These are phyloP conservation scores for Aporrectodea caliginosa DNA, from an alignment of 1,140 invertebrate genomes.

Conservation along the genomic window DNA sequence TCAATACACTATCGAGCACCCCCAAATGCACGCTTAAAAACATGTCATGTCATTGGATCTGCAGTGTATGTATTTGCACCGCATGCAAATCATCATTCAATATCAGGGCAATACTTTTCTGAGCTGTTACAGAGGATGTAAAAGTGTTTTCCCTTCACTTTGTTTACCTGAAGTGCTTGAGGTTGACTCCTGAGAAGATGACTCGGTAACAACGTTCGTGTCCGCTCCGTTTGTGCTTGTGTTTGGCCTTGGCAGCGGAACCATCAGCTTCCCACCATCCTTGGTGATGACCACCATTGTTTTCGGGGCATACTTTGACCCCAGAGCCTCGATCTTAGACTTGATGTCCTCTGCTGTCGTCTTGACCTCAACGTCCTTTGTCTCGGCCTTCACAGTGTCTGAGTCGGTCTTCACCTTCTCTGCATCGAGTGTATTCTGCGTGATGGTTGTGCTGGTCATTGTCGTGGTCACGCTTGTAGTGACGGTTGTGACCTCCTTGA, in stretches of 20 bases:
- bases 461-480: background rate
- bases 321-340: background rate
- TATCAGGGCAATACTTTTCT: too few relatives aligned
- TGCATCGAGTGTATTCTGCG: too few relatives aligned
- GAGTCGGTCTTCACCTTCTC: too few relatives aligned
- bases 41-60: too few relatives aligned
- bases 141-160: too few relatives aligned
- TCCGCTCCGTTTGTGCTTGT: background rate
- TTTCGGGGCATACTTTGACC: background rate
- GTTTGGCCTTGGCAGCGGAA: background rate
- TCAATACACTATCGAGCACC: too few relatives aligned
- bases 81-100: too few relatives aligned
- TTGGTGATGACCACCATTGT: slow-evolving; percentile 23
- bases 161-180: too few relatives aligned
- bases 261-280: slow-evolving; percentile 17
- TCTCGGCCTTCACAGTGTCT: background rate
- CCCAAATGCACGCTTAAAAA: too few relatives aligned
- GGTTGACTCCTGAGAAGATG: slow-evolving; percentile 7
- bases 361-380: background rate
- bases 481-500: background rate
- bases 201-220: background rate
- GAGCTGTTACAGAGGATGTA: too few relatives aligned
- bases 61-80: too few relatives aligned
- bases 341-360: background rate
- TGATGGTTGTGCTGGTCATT: too few relatives aligned